Conservation (phyloP, 2,888 invertebrate genomes). For the Lasioglossum leucozonium region DNA sequence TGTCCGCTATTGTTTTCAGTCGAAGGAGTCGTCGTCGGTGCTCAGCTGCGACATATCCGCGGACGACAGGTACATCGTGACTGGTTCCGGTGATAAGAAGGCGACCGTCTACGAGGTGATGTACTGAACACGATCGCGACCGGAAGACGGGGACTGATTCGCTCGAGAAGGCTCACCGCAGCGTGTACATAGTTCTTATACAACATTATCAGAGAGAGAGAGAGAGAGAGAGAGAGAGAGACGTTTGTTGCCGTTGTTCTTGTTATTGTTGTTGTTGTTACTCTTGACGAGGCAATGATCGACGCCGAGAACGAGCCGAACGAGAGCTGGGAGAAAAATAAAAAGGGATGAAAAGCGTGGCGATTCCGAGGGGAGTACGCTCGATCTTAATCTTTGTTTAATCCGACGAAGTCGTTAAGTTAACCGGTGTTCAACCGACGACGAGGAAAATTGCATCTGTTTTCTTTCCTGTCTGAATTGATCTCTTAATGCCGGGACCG, state of each 20-base stretch:
- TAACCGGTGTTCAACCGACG: background rate
- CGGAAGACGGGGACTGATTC: slow-evolving; percentile 11
- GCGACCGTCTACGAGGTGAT: slow-evolving; percentile 98
- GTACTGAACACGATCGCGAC: slow-evolving; percentile 86
- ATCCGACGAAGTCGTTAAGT: slow-evolving; percentile 1
- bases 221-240: no score
- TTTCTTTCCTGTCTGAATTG: slow-evolving; percentile 9
- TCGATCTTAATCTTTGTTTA: background rate
- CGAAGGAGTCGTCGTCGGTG: slow-evolving; percentile 97
- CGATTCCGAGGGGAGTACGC: background rate
- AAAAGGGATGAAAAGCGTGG: background rate
- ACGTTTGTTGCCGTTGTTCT: slow-evolving; percentile 69
- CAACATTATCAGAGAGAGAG: no score
- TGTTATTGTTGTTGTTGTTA: slow-evolving; percentile 71
- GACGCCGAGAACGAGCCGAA: slow-evolving; percentile 48
- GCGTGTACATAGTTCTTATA: slow-evolving; percentile 53
- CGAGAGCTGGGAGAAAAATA: background rate
- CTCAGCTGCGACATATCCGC: slow-evolving; percentile 98
- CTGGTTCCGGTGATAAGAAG: slow-evolving; percentile 98
- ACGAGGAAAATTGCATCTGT: background rate
- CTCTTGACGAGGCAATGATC: slow-evolving; percentile 50
- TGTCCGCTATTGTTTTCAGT: slow-evolving; percentile 86
- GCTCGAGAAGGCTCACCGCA: slow-evolving; percentile 21
- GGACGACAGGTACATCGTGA: slow-evolving; percentile 98
- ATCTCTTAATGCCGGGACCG: slow-evolving; percentile 6